Conservation (phyloP, 1,140 invertebrate genomes). For the Drosophila tropicalis region DNA sequence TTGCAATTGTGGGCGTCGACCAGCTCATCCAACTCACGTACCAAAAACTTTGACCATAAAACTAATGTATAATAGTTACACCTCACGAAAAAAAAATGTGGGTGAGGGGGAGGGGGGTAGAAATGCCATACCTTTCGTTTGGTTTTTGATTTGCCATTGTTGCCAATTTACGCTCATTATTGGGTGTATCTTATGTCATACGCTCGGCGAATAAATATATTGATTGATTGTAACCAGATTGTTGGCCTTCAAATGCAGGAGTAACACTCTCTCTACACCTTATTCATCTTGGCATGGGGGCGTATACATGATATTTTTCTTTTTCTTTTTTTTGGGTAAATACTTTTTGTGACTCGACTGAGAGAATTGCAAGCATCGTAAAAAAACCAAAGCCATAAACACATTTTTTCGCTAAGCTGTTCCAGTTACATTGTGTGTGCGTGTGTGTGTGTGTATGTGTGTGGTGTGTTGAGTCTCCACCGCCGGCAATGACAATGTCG, state of each 20-base stretch:
- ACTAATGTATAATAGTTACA: conserved; percentile 4
- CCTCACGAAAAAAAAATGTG: too few species aligned
- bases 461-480: conserved; percentile 26
- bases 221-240: conserved; percentile 6
- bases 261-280: neutral
- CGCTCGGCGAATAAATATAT: neutral
- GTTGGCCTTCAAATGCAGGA: conserved; percentile 5
- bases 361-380: conserved; percentile 35
- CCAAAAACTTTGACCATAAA: conserved; percentile 18
- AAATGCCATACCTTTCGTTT: conserved; percentile 26
- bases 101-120: too few species aligned
- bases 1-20: conserved; percentile 30
- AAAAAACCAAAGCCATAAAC: conserved; percentile 40
- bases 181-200: conserved; percentile 46
- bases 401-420: conserved; percentile 30
- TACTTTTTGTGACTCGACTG: neutral
- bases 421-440: conserved; percentile 55
- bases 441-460: too few species aligned
- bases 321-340: too few species aligned
- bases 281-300: conserved; percentile 4
- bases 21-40: conserved; percentile 49
- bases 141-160: conserved; percentile 17
- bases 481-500: conserved; percentile 66
- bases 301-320: conserved; percentile 33
- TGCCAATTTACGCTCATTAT: conserved; percentile 36